Evolutionary conservation across 2,888 invertebrate genomes (phyloP).

Genomic region (Sussaba pulchella): DNA sequence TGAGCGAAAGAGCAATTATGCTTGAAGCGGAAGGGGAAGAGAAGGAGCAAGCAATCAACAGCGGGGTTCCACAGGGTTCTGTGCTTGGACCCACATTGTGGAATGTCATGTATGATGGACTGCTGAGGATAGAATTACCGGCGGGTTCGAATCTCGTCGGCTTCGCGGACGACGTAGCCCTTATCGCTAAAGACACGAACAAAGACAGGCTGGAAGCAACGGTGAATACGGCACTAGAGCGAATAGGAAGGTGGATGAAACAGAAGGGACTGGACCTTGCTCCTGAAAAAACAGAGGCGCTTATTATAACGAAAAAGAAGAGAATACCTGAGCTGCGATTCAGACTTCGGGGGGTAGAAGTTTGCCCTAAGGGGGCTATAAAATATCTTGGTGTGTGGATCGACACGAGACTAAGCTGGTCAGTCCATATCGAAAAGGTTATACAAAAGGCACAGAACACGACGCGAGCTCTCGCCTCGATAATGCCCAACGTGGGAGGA

Average conservation of each 20-base stretch:
- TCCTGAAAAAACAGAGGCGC: neutral
- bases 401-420: neutral
- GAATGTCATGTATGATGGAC: constrained; percentile 13
- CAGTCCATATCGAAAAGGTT: neutral
- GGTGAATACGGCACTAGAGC: neutral
- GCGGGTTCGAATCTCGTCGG: neutral
- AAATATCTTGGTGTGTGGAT: neutral
- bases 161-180: constrained; percentile 14
- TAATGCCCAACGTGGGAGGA: neutral
- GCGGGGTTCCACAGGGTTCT: constrained; percentile 37
- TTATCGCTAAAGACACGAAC: neutral
- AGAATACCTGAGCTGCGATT: neutral
- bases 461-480: neutral
- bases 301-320: neutral
- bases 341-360: neutral
- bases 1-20: neutral
- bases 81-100: constrained; percentile 21
- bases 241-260: neutral
- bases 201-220: neutral
- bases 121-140: constrained; percentile 6
- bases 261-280: neutral
- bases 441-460: neutral
- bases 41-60: constrained; percentile 6
- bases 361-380: neutral
- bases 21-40: constrained; percentile 1